Base-by-base conservation (phyloP, 1,140 invertebrate genomes). In the Brachionus manjavacas region DNA sequence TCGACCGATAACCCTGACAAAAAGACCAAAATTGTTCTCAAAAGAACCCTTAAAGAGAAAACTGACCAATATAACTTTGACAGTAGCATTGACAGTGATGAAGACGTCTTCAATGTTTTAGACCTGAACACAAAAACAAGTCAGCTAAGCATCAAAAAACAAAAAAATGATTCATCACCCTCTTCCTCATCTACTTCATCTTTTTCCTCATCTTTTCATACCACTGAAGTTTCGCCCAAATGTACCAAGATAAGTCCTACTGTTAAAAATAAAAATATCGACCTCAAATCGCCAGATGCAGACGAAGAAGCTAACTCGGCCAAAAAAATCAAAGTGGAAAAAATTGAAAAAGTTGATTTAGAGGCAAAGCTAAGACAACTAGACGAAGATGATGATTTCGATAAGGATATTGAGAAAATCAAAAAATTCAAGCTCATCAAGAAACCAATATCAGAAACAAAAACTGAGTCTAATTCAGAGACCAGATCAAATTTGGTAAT, bases 51-150 rank as follows among this genome's bases (percentile, higher is more conserved):
- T 14, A 46, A 76, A 4, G 43, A 76, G 4, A 76, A 76, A 9
- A 49, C 20, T 12, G 41, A 76, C 12, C 23, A 46, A 25, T 76
- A 49, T 25, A 76, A 43, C 35, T 43, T 74, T 25, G 46, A 49
- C 20, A 76, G 41, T n/a, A 76, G 72, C 12, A 23, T 76, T 76
- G 72, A 76, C 20, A 49, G 72, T 76, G 43, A 76, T 11, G 72
- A 76, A 20, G 72, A 72, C 16, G 31, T 25, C 25, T 76, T 76
- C 25, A 76, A 76, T 49, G 72, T 76, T n/a, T 31, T 76, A 31
- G 43, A 76, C 31, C 49, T 76, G 25, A 46, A 76, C 31, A 46
- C 14, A 20, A 46, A 76, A 49, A 76, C 72, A 31, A 76, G 43
- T 52, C 39, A 76, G 25, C 25, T 76, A 23, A 35, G 16, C 20